Evolutionary conservation across 2,113 vertebrate species (phyloP), one percentile per base, ranked within the genome.

Genomic region (Podarcis muralis): DNA sequence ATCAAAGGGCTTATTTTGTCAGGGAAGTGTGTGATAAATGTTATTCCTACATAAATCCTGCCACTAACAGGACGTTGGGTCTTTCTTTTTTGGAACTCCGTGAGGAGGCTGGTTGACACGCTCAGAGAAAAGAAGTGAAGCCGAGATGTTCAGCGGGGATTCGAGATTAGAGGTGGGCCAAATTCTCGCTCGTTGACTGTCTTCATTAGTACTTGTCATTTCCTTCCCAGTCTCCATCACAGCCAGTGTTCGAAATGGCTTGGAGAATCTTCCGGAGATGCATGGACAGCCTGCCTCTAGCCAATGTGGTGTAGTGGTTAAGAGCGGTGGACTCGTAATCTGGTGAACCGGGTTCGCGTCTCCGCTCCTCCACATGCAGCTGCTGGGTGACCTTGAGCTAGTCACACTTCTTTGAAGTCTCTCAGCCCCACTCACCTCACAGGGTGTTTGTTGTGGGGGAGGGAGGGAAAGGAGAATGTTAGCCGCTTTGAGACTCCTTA

Each of bases 1-100:
- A 95, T 94, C 90, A 92, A 93, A 92, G 25, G 5, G 3, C 18
- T 88, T 79, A n/a, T 94, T 95, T 95, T 94, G 88, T 93, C 92
- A 94, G 89, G 53, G 75, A 95, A 94, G 90, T 66, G 11, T 86
- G 93, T 94, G 90, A 93, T 94, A 92, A 80, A 91, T 92, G 66
- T 86, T 91, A 81, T 91, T 93, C 90, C 89, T 83, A 93, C 30
- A 72, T 83, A 85, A 92, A 91, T 92, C 92, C 82, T 82, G 72
- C 53, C 91, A 84, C 71, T 8, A 87, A 91, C 78, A 90, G 68
- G 90, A 92, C 83, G 83, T 25, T 81, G 69, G 89, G 71, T 94
- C 87, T 87, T 83, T 83, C 88, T 93, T 89, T 93, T 89, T 91
- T 48, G 22, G 92, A 85, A 18, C 43, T 81, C 77, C 86, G 86